These are phyloP conservation scores for Trochalopteron elliotii DNA, from an alignment of 2,113 vertebrate genomes.

Conservation along the genomic window DNA sequence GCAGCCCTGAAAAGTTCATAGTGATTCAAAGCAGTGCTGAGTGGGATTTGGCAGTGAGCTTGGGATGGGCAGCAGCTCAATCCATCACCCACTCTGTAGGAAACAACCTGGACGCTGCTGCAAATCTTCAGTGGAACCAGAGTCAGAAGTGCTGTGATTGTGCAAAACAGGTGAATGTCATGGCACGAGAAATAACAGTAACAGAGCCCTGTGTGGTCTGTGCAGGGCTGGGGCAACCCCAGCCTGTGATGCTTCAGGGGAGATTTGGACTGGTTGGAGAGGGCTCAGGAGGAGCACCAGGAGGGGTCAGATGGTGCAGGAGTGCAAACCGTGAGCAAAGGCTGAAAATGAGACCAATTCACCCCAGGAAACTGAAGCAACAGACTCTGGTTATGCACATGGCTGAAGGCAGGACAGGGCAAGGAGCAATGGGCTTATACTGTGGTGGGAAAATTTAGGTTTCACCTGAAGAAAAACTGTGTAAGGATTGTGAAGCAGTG, in stretches of 20 bases:
- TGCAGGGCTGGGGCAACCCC: background rate
- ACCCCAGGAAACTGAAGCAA: background rate
- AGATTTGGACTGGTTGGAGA: background rate
- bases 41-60: background rate
- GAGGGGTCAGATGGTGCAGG: background rate
- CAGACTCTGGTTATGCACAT: rapidly evolving
- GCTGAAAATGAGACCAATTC: rapidly evolving
- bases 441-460: background rate
- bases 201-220: background rate
- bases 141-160: background rate
- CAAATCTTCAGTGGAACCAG: background rate
- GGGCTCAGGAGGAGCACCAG: background rate
- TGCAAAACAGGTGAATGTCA: background rate
- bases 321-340: background rate
- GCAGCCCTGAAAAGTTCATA: background rate
- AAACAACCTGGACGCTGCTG: background rate
- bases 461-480: background rate
- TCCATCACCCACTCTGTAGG: background rate
- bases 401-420: background rate
- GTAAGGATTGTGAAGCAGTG: background rate
- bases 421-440: background rate
- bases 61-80: background rate
- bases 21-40: background rate
- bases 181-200: rapidly evolving
- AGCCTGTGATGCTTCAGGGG: rapidly evolving